These are phyloP conservation scores for Xanthorhoe designata DNA, from an alignment of 2,888 invertebrate species.

Conservation along the genomic window DNA sequence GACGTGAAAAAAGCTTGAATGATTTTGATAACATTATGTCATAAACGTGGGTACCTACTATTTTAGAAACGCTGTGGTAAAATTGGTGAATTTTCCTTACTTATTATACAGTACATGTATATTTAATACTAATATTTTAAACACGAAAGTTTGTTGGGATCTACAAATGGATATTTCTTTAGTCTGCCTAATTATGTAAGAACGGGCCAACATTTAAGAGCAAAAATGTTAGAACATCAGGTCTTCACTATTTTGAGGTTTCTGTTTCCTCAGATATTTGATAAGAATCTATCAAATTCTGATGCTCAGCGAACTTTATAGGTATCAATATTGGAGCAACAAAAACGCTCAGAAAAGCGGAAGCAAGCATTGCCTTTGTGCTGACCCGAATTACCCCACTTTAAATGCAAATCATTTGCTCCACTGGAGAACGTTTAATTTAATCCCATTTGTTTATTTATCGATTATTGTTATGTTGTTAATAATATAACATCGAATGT, in stretches of 20 bases:
- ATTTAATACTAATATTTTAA: no score
- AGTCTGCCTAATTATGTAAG: no score
- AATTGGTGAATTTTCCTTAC: no score
- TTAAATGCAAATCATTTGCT: conserved; percentile 75
- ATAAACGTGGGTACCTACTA: neutral
- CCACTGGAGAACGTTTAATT: conserved; percentile 46
- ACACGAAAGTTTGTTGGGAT: no score
- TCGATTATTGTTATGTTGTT: conserved; percentile 34
- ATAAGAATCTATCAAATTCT: no score
- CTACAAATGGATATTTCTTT: no score
- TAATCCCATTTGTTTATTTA: conserved; percentile 44
- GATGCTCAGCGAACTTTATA: no score
- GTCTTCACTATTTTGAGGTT: no score
- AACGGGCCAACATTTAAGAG: no score
- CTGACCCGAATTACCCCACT: conserved; percentile 73
- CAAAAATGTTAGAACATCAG: no score
- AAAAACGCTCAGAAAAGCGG: conserved; percentile 8
- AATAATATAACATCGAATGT: neutral
- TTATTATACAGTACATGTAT: no score
- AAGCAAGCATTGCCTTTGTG: conserved; percentile 58
- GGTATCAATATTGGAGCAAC: neutral
- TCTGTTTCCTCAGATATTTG: no score
- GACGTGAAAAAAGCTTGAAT: conserved; percentile 17
- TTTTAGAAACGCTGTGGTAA: neutral
- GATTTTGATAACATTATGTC: conserved; percentile 24